Evolutionary conservation across 1,140 invertebrate genomes (phyloP), one percentile per base, ranked within the genome.

Genomic region (Drosophila athabasca): DNA sequence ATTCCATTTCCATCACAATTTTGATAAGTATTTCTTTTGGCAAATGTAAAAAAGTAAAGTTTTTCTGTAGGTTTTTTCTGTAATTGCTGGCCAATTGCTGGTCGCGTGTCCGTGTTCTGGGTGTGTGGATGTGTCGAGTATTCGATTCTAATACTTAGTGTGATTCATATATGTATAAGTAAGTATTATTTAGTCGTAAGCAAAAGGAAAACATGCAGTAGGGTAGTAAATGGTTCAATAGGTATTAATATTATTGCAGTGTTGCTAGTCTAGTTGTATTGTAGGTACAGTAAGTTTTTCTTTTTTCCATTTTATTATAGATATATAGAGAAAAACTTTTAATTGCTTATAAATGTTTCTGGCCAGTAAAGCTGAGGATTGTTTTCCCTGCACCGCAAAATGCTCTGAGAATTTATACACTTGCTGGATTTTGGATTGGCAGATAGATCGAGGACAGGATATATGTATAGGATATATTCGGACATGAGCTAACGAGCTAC

Each of bases 1-100:
- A 81, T 85, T 85, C 62, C 71, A 79, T 76, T 71, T 87, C 67
- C 66, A 78, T 69, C 60, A 72, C 49, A 79, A 84, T 87, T 87
- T 85, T 41, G 79, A 75, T 62, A 71, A 81, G 59, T 39, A 13
- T 52, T 51, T 19, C 55, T 44, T 61, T 76, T 76, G 50, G 48
- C 50, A 79, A 80, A 76, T 83, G 87, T 75, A 76, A 65, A 76
- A 81, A 87, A 52, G 68, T 67, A 77, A 80, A 70, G 70, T 75
- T 71, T 64, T 54, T 75, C 68, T 64, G 49, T 19, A 19, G 22
- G 50, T 70, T 17, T 61, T 41, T 53, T 57, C 22, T 67, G 55
- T 64, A 46, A 68, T 19, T 19, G 17, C 17, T 19, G 17, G 17
- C 44, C 70, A 69, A 55, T 60, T 62, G 62, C 44, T 65, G 61